A percentile compares a stretch with the other conserved stretches of the same genome.
Evolutionary conservation across 2,113 vertebrate genomes (phyloP).

Genomic region (Salvelinus namaycush): DNA sequence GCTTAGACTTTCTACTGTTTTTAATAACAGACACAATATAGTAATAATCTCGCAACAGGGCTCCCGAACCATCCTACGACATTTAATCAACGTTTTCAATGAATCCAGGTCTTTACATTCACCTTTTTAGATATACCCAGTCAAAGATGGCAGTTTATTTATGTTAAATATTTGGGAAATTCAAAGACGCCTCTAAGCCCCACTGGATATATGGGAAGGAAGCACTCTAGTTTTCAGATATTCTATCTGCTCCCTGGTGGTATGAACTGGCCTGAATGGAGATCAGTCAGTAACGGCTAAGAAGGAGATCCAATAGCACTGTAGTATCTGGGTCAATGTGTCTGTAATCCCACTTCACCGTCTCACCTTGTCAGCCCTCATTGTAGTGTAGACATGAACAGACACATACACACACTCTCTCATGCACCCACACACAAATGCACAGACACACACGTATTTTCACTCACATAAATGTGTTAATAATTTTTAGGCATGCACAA

Average conservation of each 20-base stretch:
- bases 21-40: background rate
- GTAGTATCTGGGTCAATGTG: too few relatives aligned
- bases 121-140: background rate
- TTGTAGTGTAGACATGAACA: background rate
- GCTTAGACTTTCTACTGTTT: too few relatives aligned
- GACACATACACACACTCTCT: background rate
- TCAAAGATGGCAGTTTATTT: background rate
- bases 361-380: too few relatives aligned
- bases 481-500: too few relatives aligned
- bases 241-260: too few relatives aligned
- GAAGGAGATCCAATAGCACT: too few relatives aligned
- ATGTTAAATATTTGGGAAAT: background rate
- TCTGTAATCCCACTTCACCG: too few relatives aligned
- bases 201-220: too few relatives aligned
- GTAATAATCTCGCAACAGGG: background rate
- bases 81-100: background rate
- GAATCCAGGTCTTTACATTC: background rate
- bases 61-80: background rate
- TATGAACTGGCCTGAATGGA: too few relatives aligned
- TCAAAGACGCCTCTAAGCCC: too few relatives aligned
- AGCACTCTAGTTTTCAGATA: too few relatives aligned
- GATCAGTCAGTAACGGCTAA: too few relatives aligned
- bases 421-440: background rate
- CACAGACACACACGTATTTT: background rate
- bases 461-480: background rate